Percentiles rank a stretch among this genome's conserved stretches.
These are phyloP conservation scores for Baronia brevicornis DNA, from an alignment of 2,888 invertebrate genomes.

Conservation along the genomic window DNA sequence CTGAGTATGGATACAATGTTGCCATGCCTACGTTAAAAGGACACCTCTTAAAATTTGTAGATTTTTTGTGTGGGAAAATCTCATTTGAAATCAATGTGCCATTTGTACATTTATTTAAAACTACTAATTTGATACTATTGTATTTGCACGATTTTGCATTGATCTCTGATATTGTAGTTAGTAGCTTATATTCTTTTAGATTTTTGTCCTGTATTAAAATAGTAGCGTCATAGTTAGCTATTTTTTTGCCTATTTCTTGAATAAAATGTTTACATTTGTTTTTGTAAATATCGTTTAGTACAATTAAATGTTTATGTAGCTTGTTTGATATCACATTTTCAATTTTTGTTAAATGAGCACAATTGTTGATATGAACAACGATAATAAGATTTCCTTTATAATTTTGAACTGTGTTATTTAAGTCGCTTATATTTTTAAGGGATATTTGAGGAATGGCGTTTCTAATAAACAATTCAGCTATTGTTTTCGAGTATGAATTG, in stretches of 20 bases:
- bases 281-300: constrained; percentile 22
- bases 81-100: constrained; percentile 23
- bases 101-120: constrained; percentile 34
- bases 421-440: background rate
- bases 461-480: constrained; percentile 1
- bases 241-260: constrained; percentile 20
- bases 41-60: constrained; percentile 40
- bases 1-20: constrained; percentile 38
- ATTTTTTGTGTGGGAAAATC: constrained; percentile 35
- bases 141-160: constrained; percentile 32
- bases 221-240: constrained; percentile 32
- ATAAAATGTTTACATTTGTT: constrained; percentile 20
- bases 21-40: constrained; percentile 43
- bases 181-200: constrained; percentile 20
- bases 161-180: constrained; percentile 32
- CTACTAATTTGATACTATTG: constrained; percentile 17
- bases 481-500: background rate
- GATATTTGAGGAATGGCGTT: constrained; percentile 3
- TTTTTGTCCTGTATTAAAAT: constrained; percentile 27
- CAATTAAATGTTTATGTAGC: constrained; percentile 30
- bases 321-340: constrained; percentile 21
- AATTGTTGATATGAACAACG: constrained; percentile 25
- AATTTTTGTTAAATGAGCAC: constrained; percentile 19
- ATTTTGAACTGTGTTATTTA: background rate
- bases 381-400: constrained; percentile 19